Evolutionary conservation across 2,113 vertebrate genomes (phyloP).

Genomic region (Larimichthys crocea): DNA sequence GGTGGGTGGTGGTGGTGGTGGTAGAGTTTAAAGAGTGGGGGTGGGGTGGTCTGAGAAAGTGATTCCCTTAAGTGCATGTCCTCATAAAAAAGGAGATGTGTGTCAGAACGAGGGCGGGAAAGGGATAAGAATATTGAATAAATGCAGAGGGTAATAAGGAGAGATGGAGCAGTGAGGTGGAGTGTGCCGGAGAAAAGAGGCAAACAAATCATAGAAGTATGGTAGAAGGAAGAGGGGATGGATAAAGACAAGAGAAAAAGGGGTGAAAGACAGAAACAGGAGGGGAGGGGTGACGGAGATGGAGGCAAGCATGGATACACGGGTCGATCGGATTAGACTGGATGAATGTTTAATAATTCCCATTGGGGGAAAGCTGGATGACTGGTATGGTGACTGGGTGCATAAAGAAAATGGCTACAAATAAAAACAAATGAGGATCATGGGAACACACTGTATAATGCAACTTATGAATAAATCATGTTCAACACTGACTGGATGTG

Average conservation of each 20-base stretch:
- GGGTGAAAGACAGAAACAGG: slow-evolving; percentile 12
- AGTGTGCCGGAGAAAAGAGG: background rate
- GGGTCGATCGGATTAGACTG: slow-evolving; percentile 24
- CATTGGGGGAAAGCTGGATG: background rate
- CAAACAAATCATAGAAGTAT: slow-evolving; percentile 26
- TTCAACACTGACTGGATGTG: background rate
- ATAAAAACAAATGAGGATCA: slow-evolving; percentile 7
- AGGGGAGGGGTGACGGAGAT: slow-evolving; percentile 8
- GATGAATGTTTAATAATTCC: slow-evolving; percentile 46
- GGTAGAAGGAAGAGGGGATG: slow-evolving; percentile 1
- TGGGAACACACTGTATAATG: too few species aligned
- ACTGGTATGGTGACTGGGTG: background rate
- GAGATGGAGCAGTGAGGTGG: slow-evolving; percentile 4
- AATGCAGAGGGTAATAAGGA: slow-evolving; percentile 21
- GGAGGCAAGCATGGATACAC: slow-evolving; percentile 15
- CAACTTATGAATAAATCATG: background rate
- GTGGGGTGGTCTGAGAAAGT: slow-evolving; percentile 35
- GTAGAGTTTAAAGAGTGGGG: background rate
- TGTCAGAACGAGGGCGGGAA: background rate
- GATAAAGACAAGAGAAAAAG: slow-evolving; percentile 24
- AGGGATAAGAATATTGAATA: slow-evolving; percentile 15
- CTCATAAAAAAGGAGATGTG: slow-evolving; percentile 46
- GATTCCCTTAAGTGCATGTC: slow-evolving; percentile 60
- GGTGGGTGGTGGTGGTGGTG: background rate
- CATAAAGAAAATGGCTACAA: background rate